Evolutionary conservation across 1,140 invertebrate genomes (phyloP).

Genomic region (Neuroterus valhalla): DNA sequence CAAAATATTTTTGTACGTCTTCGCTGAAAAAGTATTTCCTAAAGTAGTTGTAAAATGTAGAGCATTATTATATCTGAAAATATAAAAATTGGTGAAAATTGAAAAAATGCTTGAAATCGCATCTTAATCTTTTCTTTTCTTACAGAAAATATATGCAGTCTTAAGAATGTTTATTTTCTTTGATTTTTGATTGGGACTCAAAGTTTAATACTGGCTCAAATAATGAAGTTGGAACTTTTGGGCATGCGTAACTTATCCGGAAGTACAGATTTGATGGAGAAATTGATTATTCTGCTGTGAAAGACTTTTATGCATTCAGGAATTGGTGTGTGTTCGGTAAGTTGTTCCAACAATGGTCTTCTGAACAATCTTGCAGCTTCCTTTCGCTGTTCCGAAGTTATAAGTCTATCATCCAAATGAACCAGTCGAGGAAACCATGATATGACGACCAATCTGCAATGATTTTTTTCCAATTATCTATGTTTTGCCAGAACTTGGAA

Average conservation of each 20-base stretch:
- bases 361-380: slow-evolving; percentile 80
- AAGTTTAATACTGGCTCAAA: slow-evolving; percentile 59
- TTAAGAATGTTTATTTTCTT: background rate
- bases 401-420: slow-evolving; percentile 80
- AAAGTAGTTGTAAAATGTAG: too few relatives aligned
- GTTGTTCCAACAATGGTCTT: slow-evolving; percentile 75
- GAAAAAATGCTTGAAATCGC: background rate
- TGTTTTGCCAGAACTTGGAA: slow-evolving; percentile 25
- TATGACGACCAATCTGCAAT: slow-evolving; percentile 80
- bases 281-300: slow-evolving; percentile 59
- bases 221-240: slow-evolving; percentile 55
- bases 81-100: background rate
- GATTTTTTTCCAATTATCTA: slow-evolving; percentile 6
- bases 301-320: slow-evolving; percentile 64
- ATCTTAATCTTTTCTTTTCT: background rate
- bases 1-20: too few relatives aligned
- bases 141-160: background rate
- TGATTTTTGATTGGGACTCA: background rate
- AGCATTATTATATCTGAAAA: too few relatives aligned
- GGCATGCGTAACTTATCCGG: slow-evolving; percentile 44
- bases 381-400: slow-evolving; percentile 78
- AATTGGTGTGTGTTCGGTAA: slow-evolving; percentile 56
- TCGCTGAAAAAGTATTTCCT: too few relatives aligned
- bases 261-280: slow-evolving; percentile 56
- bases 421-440: slow-evolving; percentile 80